A percentile compares a stretch with the other conserved stretches of the same genome.
These are phyloP conservation scores for Hypocryptadius cinnamomeus DNA, from an alignment of 2,113 vertebrate species.

Conservation along the genomic window DNA sequence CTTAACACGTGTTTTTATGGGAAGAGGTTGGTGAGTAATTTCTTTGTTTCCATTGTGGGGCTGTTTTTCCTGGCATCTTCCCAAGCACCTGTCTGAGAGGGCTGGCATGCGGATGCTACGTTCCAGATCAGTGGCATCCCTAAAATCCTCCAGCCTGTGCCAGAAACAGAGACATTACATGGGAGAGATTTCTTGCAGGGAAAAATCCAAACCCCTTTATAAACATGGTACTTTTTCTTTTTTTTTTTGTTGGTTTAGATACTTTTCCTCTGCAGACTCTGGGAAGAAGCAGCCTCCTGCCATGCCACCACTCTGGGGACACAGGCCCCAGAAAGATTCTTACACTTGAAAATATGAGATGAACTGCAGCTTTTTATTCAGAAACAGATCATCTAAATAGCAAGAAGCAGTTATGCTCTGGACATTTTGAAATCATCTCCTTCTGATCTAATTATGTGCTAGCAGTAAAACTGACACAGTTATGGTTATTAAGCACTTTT, in stretches of 20 bases:
- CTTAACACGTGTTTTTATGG: background rate
- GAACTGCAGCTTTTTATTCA: background rate
- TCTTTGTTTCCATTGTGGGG: background rate
- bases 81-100: constrained; percentile 2
- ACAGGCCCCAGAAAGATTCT: background rate
- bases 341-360: background rate
- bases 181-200: background rate
- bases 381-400: background rate
- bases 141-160: background rate
- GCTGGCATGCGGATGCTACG: accelerated
- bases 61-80: background rate
- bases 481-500: background rate
- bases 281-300: background rate
- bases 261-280: background rate
- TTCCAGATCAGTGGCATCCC: background rate
- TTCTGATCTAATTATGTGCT: background rate
- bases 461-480: background rate
- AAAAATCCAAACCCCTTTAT: background rate
- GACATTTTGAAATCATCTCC: background rate
- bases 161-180: background rate
- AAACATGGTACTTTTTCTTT: background rate
- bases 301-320: background rate
- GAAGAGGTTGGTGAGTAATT: background rate
- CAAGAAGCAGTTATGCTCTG: background rate
- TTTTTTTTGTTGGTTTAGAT: background rate